Base-by-base conservation (phyloP, 2,797 vertebrate species). In the Sebastes baramenuke region DNA sequence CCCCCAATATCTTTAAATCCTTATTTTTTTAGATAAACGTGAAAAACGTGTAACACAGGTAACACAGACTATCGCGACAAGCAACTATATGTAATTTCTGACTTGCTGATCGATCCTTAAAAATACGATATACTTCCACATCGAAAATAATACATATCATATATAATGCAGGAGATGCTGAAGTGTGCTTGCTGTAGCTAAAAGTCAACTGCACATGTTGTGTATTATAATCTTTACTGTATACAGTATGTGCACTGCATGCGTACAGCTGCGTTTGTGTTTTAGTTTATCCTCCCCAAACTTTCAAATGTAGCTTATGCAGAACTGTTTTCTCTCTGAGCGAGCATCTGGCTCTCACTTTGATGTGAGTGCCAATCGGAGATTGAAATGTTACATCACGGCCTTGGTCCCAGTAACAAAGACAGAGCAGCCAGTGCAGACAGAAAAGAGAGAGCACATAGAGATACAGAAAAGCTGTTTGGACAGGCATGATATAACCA, bases 291-390 rank as follows among this genome's bases (percentile, higher is more conserved):
- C 25, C n/a, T 77, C 46, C 34, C 36, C 13, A 25, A 79, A 79
- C 25, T 73, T 67, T 27, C 18, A 22, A 46, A 30, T 10, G 42
- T 1, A 36, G 52, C 42, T 55, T 18, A 65, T 38, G 1, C 36
- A 20, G 24, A 7, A 6, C 18, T 10, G 36, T 30, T 42, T 42
- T 65, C 14, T 61, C 30, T 12, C 2, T 22, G n/a, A 69, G 36
- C 11, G 11, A 68, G 56, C 34, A 49, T 25, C 59, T 22, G 54
- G 16, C 74, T 70, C 58, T 67, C 38, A 11, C 32, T 82, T 42
- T 75, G 67, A 72, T 59, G 67, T 2, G n/a, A 59, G 42, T 65
- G 72, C 59, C 72, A 76, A 65, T 25, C 61, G 29, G 22, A 78
- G 66, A 68, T 22, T 75, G 38, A 61, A 66, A 65, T 25, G 52